Evolutionary conservation across 2,113 vertebrate genomes (phyloP), one percentile per base, ranked within the genome.

Genomic region (Hippocampus comes): DNA sequence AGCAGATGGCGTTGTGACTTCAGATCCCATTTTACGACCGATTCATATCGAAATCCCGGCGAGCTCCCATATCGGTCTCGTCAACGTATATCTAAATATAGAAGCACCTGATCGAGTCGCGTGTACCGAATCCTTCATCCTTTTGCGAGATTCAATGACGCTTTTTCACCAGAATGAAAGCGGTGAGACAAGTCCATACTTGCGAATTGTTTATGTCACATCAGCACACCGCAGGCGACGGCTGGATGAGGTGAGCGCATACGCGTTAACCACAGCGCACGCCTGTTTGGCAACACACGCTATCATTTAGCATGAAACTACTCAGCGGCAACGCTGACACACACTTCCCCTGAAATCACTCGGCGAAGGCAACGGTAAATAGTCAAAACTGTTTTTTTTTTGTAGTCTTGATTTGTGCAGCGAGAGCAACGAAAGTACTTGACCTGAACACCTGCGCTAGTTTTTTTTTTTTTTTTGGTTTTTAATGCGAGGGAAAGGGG

Each of bases 141-240:
- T 23, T 76, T 38, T 38, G 74, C 67, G 61, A 67, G 27, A 84
- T 74, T 64, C 61, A 74, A 18, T 2, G 0, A n/a, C 71, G 75
- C 74, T 57, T 75, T 38, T 75, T 38, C 70, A 75, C 73, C 56
- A 21, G 59, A 81, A 78, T 71, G 72, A 61, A 69, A 82, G 70
- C 42, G 1, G 17, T 10, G 66, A 0, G 66, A 84, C 75, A 18
- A 67, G 84, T 77, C 75, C 70, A 15, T 74, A 68, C 85, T 78
- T 84, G 59, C 67, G 69, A 72, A 71, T 74, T 82, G 72, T 84
- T 86, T 74, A 55, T 82, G 78, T 82, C 72, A 75, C 77, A 79
- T 85, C 75, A 75, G 73, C 67, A 77, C 56, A 82, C 72, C 48
- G 74, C 63, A 42, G 41, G 73, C 65, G 1, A 68, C 67, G 68